A percentile compares a stretch with the other conserved stretches of the same genome.
Evolutionary conservation across 2,888 invertebrate genomes (phyloP).

Genomic region (Eudasyphora cyanicolor): DNA sequence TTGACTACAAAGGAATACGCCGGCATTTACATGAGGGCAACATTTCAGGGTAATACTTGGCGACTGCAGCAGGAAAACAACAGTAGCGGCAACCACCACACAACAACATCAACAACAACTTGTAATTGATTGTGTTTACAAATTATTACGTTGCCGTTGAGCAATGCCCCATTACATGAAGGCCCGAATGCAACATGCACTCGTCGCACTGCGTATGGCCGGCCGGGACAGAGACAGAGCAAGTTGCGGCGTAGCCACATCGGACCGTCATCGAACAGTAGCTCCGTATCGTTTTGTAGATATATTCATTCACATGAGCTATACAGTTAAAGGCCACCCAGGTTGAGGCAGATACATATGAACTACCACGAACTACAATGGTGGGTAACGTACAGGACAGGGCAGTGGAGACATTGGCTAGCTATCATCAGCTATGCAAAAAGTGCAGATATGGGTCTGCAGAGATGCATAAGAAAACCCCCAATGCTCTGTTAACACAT

Average conservation of each 20-base stretch:
- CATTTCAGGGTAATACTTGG: neutral
- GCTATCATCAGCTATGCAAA: neutral
- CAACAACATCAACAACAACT: constrained; percentile 1
- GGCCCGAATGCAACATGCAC: constrained; percentile 9
- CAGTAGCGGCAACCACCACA: neutral
- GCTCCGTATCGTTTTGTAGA: constrained; percentile 35
- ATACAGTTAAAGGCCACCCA: constrained; percentile 27
- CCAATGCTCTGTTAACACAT: constrained; percentile 16
- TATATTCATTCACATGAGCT: neutral
- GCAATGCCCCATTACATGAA: constrained; percentile 26
- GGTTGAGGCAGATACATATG: neutral
- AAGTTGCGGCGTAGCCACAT: neutral
- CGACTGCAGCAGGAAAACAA: neutral
- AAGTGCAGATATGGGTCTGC: neutral
- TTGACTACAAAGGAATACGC: constrained; percentile 48
- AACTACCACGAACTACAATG: neutral
- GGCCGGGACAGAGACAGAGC: neutral
- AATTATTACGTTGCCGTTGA: constrained; percentile 34
- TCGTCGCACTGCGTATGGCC: neutral
- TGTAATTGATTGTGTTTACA: constrained; percentile 50
- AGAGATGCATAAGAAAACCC: neutral
- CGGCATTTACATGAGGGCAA: constrained; percentile 34
- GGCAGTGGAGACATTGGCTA: neutral
- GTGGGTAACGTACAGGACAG: neutral
- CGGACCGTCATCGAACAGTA: neutral